These are phyloP conservation scores for Argyrosomus japonicus DNA, from an alignment of 2,113 vertebrate genomes.

Conservation along the genomic window DNA sequence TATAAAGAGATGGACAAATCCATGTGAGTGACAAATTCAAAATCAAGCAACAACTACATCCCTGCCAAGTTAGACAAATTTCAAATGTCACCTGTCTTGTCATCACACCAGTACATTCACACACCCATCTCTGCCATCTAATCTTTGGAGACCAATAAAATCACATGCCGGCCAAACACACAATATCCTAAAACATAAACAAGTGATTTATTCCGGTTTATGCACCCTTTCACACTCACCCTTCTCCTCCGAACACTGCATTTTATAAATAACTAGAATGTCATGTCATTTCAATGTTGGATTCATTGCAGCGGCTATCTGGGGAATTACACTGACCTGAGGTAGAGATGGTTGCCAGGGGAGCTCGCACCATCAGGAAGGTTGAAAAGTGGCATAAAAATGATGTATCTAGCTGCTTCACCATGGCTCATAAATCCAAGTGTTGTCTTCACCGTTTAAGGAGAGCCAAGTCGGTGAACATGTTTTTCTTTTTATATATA, in stretches of 20 bases:
- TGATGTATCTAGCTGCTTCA: not conserved
- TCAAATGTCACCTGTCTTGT: slow-evolving; percentile 2
- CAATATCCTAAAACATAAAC: not conserved
- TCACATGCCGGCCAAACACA: not conserved
- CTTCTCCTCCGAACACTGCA: not conserved
- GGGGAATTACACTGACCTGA: slow-evolving; percentile 46
- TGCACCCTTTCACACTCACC: not conserved
- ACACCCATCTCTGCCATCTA: not conserved
- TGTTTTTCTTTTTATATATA: not conserved
- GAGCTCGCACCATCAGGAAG: slow-evolving; percentile 22
- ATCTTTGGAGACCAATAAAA: not conserved
- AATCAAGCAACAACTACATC: not conserved
- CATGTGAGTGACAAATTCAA: slow-evolving; percentile 4
- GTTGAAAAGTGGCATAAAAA: slow-evolving; percentile 37
- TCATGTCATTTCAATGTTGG: slow-evolving; percentile 27
- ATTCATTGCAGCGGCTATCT: slow-evolving; percentile 5
- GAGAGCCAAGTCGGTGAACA: not conserved
- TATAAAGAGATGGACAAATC: slow-evolving; percentile 6
- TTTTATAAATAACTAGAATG: slow-evolving; percentile 27
- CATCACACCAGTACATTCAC: not conserved
- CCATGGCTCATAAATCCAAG: slow-evolving; percentile 19
- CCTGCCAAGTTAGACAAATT: not conserved
- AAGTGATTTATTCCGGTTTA: not conserved
- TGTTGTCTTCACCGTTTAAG: not conserved
- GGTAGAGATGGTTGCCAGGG: slow-evolving; percentile 24